These are phyloP conservation scores for Metridium senile DNA, from an alignment of 92 coral and sea anemone species.

Conservation along the genomic window DNA sequence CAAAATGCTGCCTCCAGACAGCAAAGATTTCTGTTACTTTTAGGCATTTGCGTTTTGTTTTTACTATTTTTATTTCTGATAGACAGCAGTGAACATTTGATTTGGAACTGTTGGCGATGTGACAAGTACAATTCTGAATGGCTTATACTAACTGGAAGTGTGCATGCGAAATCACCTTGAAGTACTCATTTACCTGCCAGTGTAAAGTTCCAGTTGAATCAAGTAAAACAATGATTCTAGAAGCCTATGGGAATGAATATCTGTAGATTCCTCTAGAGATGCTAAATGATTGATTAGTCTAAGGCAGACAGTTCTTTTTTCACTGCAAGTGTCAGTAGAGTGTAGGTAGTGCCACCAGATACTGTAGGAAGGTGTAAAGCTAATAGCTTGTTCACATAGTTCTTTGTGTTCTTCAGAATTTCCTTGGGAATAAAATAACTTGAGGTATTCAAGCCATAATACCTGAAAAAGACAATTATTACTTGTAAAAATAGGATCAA, in stretches of 20 bases:
- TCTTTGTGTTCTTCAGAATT: slow-evolving; percentile 71
- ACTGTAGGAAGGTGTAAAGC: slow-evolving; percentile 75
- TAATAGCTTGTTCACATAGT: slow-evolving; percentile 93
- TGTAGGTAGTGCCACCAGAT: slow-evolving; percentile 97
- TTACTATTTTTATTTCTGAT: no score
- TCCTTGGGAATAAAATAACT: slow-evolving; percentile 73
- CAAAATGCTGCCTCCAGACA: no score
- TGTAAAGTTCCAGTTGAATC: slow-evolving; percentile 72
- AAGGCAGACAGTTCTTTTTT: slow-evolving; percentile 67
- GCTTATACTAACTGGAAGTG: no score
- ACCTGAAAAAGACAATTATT: slow-evolving; percentile 67
- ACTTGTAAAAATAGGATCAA: no score
- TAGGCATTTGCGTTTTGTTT: no score
- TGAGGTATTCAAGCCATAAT: slow-evolving; percentile 91
- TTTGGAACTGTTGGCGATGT: no score
- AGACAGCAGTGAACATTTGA: no score
- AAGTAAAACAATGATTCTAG: slow-evolving; percentile 83
- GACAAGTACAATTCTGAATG: no score
- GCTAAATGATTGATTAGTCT: slow-evolving; percentile 68
- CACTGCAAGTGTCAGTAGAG: slow-evolving; percentile 53
- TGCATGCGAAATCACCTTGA: not conserved
- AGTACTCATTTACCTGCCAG: slow-evolving; percentile 46
- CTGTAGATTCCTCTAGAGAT: slow-evolving; percentile 36
- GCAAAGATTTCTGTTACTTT: no score
- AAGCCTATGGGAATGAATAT: slow-evolving; percentile 74